Conservation (phyloP, 2,797 vertebrate genomes). For the Pygocentrus nattereri region DNA sequence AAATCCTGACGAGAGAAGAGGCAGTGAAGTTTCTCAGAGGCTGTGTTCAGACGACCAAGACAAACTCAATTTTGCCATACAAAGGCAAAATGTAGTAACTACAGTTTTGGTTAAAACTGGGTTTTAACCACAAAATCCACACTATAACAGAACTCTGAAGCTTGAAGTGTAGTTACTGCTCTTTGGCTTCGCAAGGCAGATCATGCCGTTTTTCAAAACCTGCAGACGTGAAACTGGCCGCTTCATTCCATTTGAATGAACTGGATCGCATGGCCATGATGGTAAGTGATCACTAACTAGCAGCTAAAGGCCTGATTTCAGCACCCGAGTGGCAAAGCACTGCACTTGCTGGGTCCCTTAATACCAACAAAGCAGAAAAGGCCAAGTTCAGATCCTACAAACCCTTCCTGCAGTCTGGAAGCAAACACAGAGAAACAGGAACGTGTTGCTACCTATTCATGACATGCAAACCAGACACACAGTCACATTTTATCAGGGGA, state of each 20-base stretch:
- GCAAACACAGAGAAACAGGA: neutral
- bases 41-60: neutral
- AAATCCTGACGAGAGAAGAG: neutral
- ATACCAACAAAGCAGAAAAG: neutral
- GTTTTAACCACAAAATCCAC: neutral
- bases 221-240: neutral
- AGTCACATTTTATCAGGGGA: slow-evolving; percentile 59
- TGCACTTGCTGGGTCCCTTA: neutral
- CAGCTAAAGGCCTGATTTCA: neutral
- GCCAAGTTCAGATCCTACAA: neutral
- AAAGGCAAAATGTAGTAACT: neutral
- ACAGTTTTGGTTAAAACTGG: neutral
- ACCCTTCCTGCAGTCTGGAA: neutral
- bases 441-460: neutral
- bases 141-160: neutral
- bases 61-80: slow-evolving; percentile 50
- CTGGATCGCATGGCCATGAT: neutral
- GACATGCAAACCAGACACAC: slow-evolving; percentile 49
- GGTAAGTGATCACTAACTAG: neutral
- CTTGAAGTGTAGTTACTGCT: neutral
- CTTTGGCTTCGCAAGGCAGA: slow-evolving; percentile 4
- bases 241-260: neutral
- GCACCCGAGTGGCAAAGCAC: neutral
- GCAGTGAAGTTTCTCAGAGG: slow-evolving; percentile 15
- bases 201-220: neutral